Conservation (phyloP, 2,888 invertebrate genomes). For the Itoplectis maculator region DNA sequence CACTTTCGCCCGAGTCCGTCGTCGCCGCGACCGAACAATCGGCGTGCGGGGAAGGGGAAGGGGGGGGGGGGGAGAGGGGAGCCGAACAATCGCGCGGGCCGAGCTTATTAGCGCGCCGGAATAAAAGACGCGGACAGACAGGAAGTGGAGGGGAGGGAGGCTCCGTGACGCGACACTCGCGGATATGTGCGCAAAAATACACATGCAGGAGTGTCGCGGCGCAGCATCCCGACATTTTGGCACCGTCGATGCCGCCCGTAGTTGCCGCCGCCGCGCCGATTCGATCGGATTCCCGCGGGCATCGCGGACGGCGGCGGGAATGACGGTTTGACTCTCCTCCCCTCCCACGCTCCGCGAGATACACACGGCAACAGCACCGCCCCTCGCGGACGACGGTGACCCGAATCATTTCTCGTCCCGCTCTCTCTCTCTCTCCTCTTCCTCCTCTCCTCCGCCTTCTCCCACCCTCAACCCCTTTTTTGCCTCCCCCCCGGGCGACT, state of each 20-base stretch:
- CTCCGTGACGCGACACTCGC: no score
- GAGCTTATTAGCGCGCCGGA: no score
- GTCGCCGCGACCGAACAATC: no score
- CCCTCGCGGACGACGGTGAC: slow-evolving; percentile 65
- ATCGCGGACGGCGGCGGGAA: neutral
- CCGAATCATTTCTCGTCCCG: slow-evolving; percentile 58
- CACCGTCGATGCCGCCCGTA: slow-evolving; percentile 6
- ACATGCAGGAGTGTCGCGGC: neutral
- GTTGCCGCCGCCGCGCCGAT: neutral
- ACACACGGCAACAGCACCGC: slow-evolving; percentile 60
- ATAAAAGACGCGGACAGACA: no score
- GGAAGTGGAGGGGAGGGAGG: no score
- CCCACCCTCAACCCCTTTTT: neutral
- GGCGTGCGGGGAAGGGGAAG: no score
- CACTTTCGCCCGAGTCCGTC: no score
- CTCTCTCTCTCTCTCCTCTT: slow-evolving; percentile 23
- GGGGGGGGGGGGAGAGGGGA: no score
- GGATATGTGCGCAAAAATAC: neutral
- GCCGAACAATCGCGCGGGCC: no score
- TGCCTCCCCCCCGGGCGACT: neutral
- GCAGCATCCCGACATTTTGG: neutral
- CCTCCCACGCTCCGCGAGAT: neutral
- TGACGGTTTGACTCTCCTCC: slow-evolving; percentile 39
- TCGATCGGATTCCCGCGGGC: slow-evolving; percentile 23
- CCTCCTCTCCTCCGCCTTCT: neutral